phyloP scores from a whole-genome alignment of 1,140 invertebrate genomes.

The Drosophila sp. region DNA sequence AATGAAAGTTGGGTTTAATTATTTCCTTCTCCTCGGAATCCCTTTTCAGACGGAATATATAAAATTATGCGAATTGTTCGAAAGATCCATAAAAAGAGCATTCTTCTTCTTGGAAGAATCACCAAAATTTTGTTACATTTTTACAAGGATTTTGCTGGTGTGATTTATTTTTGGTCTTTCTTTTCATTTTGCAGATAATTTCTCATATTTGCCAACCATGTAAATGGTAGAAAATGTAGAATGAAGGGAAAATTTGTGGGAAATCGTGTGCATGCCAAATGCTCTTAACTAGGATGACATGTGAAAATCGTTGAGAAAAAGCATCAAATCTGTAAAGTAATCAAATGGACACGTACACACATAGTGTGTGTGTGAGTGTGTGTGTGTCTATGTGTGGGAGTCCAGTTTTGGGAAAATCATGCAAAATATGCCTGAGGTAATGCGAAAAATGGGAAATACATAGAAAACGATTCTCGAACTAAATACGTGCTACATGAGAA shows the following conservation, averaged over 20 bases:
- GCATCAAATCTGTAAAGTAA: conserved; percentile 71
- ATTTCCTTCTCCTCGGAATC: no score
- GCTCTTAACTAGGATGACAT: conserved; percentile 80
- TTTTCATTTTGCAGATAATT: background rate
- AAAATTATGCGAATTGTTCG: no score
- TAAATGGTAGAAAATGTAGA: background rate
- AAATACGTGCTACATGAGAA: conserved; percentile 39
- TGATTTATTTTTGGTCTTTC: no score
- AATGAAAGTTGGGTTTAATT: no score
- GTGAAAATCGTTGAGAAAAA: conserved; percentile 55
- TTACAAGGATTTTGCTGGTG: no score
- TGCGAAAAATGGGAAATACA: conserved; percentile 19
- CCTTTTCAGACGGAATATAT: no score
- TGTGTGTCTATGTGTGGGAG: conserved; percentile 38
- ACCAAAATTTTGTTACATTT: no score
- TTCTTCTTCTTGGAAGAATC: no score
- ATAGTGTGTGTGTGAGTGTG: conserved; percentile 30
- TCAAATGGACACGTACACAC: conserved; percentile 74
- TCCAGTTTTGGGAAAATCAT: conserved; percentile 7
- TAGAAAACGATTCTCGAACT: conserved; percentile 14
- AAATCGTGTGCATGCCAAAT: conserved; percentile 75
- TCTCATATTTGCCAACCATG: background rate
- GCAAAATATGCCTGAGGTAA: conserved; percentile 46
- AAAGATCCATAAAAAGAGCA: no score
- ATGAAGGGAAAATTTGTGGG: background rate